Conservation (phyloP, 2,888 invertebrate genomes). For the Polia nebulosa region DNA sequence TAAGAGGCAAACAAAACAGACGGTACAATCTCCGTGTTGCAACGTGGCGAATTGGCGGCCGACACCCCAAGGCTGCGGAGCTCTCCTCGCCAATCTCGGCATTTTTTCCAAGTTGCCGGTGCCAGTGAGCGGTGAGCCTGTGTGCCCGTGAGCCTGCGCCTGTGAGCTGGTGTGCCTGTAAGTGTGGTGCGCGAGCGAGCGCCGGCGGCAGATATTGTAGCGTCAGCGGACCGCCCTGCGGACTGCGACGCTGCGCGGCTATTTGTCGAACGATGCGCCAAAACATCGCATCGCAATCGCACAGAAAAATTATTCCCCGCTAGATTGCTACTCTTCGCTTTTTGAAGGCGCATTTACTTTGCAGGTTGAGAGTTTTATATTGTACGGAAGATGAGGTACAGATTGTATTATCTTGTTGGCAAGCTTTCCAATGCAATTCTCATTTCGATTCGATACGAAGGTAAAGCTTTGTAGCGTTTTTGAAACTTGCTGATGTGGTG, state of each 20-base stretch:
- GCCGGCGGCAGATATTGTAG: slow-evolving; percentile 83
- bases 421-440: slow-evolving; percentile 84
- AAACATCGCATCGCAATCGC: slow-evolving; percentile 89
- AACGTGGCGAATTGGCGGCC: slow-evolving; percentile 86
- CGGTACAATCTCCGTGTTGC: slow-evolving; percentile 88
- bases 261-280: slow-evolving; percentile 90
- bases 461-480: slow-evolving; percentile 63
- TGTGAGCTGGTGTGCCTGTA: slow-evolving; percentile 52
- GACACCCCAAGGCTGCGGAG: slow-evolving; percentile 85
- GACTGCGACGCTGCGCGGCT: slow-evolving; percentile 82
- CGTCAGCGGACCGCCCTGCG: slow-evolving; percentile 87
- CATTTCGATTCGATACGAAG: slow-evolving; percentile 80
- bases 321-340: slow-evolving; percentile 86
- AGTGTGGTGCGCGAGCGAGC: slow-evolving; percentile 67
- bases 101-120: slow-evolving; percentile 85
- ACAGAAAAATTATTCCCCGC: slow-evolving; percentile 88
- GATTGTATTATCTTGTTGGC: slow-evolving; percentile 89
- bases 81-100: slow-evolving; percentile 86
- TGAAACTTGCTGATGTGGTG: slow-evolving; percentile 34
- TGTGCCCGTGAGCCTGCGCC: slow-evolving; percentile 26
- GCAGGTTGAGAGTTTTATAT: slow-evolving; percentile 85
- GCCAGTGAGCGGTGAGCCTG: slow-evolving; percentile 60
- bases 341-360: slow-evolving; percentile 87
- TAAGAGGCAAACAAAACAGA: slow-evolving; percentile 88
- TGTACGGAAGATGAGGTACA: slow-evolving; percentile 83